Base-by-base conservation (phyloP, 2,113 vertebrate genomes). In the Mormoops blainvillei region DNA sequence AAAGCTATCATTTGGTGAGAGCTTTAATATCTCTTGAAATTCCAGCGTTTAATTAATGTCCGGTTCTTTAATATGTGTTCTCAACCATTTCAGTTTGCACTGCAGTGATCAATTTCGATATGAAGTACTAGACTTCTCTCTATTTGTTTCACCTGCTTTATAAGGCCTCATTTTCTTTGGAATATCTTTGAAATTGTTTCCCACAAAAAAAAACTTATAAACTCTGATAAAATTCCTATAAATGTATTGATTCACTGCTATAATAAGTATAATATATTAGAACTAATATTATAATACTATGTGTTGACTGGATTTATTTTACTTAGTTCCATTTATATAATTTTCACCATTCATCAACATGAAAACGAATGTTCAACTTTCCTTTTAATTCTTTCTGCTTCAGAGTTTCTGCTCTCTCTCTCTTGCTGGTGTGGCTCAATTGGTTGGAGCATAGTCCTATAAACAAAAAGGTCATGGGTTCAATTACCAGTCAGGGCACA, bases 331-430 rank as follows among this genome's bases (percentile, higher is more conserved):
- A 92, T 45, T 92, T 84, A 93, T 52, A 33, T 38, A 84, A 71
- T 84, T 84, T 84, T 95, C 33, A 43, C 5, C 56, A 43, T 97
- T 82, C 38, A 45, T 95, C 36, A 95, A 78, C 10, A 82, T 81
- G 65, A 77, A 96, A 90, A 95, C 58, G 10, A 95, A 89, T 76
- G 31, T 83, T 87, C 65, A 92, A 95, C 3, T 89, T 83, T 87
- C 31, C n/a, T 77, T 90, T 96, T 87, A 54, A 90, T 89, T 87
- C 68, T 26, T 73, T 96, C 58, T 92, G 38, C 33, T 86, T 91
- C 41, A 67, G 92, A 84, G 76, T 90, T n/a, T 80, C 33, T 94
- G 5, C 22, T 90, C 12, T 33, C 26, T 61, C 26, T 3, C 58
- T 11, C 58, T 12, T 10, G 58, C 58, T 61, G 24, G 26, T 61